Conservation (phyloP, 2,888 invertebrate species). For the Halictus quadricinctus region DNA sequence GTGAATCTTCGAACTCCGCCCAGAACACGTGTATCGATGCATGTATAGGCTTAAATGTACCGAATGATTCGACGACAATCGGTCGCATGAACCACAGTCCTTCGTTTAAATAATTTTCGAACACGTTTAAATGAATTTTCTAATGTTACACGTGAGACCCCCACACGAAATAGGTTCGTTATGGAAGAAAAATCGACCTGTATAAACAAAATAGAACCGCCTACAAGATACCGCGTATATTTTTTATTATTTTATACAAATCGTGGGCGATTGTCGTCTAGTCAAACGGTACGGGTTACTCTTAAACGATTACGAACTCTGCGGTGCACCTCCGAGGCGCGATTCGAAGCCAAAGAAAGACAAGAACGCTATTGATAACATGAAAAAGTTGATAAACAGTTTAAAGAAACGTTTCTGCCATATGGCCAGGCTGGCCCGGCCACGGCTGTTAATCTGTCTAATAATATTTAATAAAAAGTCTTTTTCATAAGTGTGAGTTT, state of each 20-base stretch:
- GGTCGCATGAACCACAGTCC: not conserved
- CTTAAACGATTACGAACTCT: conserved; percentile 37
- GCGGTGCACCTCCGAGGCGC: conserved; percentile 61
- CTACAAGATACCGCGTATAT: not conserved
- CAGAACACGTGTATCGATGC: conserved; percentile 2
- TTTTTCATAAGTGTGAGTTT: conserved; percentile 67
- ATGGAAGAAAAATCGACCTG: not conserved
- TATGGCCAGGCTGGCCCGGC: conserved; percentile 66
- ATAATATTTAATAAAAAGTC: conserved; percentile 51
- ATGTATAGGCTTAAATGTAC: conserved; percentile 9
- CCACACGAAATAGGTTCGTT: not conserved
- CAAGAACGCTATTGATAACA: conserved; percentile 26
- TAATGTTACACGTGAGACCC: not conserved
- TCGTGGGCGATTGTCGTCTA: conserved; percentile 20
- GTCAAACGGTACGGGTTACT: conserved; percentile 27
- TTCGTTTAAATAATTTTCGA: not conserved
- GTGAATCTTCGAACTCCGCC: not conserved
- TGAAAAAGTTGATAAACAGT: conserved; percentile 30
- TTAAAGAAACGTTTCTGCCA: conserved; percentile 54
- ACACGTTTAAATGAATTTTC: not conserved
- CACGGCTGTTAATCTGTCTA: conserved; percentile 52
- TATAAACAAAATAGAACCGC: not conserved
- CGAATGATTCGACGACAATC: conserved; percentile 31
- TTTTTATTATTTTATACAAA: not conserved
- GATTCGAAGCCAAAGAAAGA: conserved; percentile 48